Conservation (phyloP, 2,888 invertebrate species). For the Nemoura dubitans region DNA sequence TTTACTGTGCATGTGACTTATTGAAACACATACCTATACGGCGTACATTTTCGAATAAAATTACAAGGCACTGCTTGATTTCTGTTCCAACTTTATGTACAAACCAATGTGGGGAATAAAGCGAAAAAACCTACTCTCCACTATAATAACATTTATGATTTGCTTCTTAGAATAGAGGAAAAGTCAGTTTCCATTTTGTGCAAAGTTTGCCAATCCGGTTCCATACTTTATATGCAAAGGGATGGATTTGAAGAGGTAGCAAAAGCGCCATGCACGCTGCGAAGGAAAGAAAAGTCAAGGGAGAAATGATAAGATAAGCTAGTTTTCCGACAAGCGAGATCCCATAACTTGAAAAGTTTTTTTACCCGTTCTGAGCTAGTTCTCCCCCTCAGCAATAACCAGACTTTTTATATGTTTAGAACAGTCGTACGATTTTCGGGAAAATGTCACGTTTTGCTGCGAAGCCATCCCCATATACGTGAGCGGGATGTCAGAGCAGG, state of each 20-base stretch:
- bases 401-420: constrained; percentile 44
- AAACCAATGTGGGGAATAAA: no score
- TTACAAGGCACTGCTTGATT: no score
- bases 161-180: neutral
- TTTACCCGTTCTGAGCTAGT: constrained; percentile 30
- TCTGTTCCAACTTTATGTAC: no score
- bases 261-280: neutral
- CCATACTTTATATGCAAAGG: constrained; percentile 28
- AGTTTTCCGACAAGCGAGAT: constrained; percentile 27
- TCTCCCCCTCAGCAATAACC: constrained; percentile 38
- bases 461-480: constrained; percentile 39
- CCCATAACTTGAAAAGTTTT: constrained; percentile 36
- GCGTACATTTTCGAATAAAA: no score
- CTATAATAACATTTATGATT: neutral
- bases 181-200: neutral
- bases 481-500: constrained; percentile 17
- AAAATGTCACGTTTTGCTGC: constrained; percentile 48
- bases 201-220: neutral
- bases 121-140: no score
- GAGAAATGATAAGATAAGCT: constrained; percentile 45
- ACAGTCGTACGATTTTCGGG: constrained; percentile 48
- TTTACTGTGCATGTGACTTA: no score
- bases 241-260: neutral
- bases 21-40: no score
- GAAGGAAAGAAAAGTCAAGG: constrained; percentile 27